Base-by-base conservation (phyloP, 2,797 vertebrate species). In the Manis javanica region DNA sequence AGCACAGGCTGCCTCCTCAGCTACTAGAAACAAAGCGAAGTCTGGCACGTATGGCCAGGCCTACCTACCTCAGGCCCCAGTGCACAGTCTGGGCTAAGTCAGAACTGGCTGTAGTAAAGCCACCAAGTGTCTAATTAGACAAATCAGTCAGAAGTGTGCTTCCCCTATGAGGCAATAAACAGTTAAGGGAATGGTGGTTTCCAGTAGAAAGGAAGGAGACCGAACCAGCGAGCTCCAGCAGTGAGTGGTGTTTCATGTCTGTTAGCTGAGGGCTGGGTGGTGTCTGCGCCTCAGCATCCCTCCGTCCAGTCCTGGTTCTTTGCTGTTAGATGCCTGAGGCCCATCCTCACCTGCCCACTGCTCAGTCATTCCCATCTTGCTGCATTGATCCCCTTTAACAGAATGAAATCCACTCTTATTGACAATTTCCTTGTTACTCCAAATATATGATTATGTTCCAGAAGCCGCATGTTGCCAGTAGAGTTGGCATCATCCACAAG, bases 251-350 rank as follows among this genome's bases (percentile, higher is more conserved):
- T 46, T 46, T 12, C 46, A 46, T 11, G 10, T 11, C 10, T 46
- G 46, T 12, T 46, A 11, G 46, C 37, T 49, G 13, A 39, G 19
- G 53, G n/a, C 1, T 19, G 26, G 26, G 66, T 26, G 12, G 23
- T 4, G 7, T 46, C 18, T 1, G 3, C 71, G 34, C 18, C 3
- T 0, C 61, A 6, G 16, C 23, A 4, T 0, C 7, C 13, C 37
- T 31, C 5, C 0, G 5, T 18, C 9, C 23, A n/a, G 13, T 18
- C 9, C 23, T 26, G 10, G 13, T 34, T 29, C 18, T 34, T 15
- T 2, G 8, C 1, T 21, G 19, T 24, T 23, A 26, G 19, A 11
- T 53, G 51, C 71, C 39, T 5, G 51, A 84, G 51, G 49, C 3
- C 26, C 63, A 14, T 42, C 2, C 78, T 53, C 3, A 0, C 61